phyloP scores from a whole-genome alignment of 1,140 invertebrate genomes.

The Drosophila takahashii region DNA sequence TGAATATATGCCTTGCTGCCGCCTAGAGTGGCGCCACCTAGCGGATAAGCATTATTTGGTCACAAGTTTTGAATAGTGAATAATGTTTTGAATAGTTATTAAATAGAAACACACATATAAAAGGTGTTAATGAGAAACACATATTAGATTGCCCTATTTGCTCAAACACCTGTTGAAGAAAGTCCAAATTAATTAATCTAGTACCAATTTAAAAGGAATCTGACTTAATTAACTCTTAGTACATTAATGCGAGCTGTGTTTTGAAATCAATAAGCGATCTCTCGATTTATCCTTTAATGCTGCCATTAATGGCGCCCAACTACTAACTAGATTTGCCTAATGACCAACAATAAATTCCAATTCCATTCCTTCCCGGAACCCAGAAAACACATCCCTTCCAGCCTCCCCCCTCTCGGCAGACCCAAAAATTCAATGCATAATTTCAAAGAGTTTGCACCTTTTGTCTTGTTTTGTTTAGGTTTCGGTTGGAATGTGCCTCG shows the following conservation, averaged over 20 bases:
- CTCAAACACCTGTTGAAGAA: not conserved
- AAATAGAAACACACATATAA: too few species aligned
- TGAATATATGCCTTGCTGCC: too few species aligned
- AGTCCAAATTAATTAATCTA: not conserved
- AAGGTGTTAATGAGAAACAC: too few species aligned
- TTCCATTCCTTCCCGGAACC: not conserved
- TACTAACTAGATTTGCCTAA: slow-evolving; percentile 34
- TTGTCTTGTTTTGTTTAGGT: slow-evolving; percentile 32
- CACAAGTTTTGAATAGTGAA: too few species aligned
- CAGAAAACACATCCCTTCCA: slow-evolving; percentile 1
- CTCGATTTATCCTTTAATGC: slow-evolving; percentile 13
- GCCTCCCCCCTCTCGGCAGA: not conserved
- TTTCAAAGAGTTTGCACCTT: slow-evolving; percentile 67
- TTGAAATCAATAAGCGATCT: slow-evolving; percentile 5
- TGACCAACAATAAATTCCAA: slow-evolving; percentile 42
- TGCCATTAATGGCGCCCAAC: slow-evolving; percentile 5
- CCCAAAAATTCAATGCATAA: slow-evolving; percentile 60
- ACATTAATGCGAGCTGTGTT: not conserved
- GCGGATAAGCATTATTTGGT: too few species aligned
- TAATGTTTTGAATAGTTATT: too few species aligned
- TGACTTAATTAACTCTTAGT: not conserved
- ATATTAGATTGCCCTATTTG: not conserved
- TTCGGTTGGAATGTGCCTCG: slow-evolving; percentile 17
- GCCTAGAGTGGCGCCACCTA: too few species aligned
- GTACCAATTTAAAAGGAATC: not conserved